Conservation (phyloP, 2,888 invertebrate species). For the Neoitamus cyanurus region DNA sequence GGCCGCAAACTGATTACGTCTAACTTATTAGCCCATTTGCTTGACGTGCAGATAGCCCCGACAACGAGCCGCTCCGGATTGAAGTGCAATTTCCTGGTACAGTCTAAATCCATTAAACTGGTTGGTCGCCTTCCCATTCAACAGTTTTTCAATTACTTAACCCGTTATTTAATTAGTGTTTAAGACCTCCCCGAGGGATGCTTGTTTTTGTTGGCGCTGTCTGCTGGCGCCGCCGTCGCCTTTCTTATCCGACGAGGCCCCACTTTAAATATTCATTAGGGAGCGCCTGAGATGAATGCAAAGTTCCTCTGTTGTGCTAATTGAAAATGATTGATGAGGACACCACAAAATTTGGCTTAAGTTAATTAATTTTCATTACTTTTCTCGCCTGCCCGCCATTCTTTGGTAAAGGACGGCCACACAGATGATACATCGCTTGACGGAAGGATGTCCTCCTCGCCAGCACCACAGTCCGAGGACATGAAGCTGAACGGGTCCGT, state of each 20-base stretch:
- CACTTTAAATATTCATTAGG: constrained; percentile 45
- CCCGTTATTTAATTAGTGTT: constrained; percentile 40
- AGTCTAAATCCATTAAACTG: constrained; percentile 32
- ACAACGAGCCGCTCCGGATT: neutral
- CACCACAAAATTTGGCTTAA: constrained; percentile 48
- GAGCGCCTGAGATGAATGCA: constrained; percentile 22
- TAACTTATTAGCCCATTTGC: neutral
- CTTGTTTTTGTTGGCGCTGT: constrained; percentile 27
- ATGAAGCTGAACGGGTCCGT: constrained; percentile 62
- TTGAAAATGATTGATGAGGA: constrained; percentile 53
- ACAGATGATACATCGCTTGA: constrained; percentile 63
- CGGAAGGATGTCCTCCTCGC: constrained; percentile 61
- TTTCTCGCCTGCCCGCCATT: neutral
- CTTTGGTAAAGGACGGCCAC: constrained; percentile 58
- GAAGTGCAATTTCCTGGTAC: constrained; percentile 36
- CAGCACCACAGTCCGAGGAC: constrained; percentile 58
- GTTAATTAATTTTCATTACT: constrained; percentile 53
- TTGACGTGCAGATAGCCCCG: neutral
- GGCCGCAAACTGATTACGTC: neutral
- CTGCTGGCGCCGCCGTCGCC: constrained; percentile 7
- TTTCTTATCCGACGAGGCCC: constrained; percentile 8
- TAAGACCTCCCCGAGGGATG: constrained; percentile 34
- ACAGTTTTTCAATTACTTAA: constrained; percentile 40
- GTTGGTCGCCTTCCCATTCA: constrained; percentile 19
- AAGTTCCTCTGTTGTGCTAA: constrained; percentile 45